Conservation (phyloP, 2,888 invertebrate species). For the Litoditis marina region DNA sequence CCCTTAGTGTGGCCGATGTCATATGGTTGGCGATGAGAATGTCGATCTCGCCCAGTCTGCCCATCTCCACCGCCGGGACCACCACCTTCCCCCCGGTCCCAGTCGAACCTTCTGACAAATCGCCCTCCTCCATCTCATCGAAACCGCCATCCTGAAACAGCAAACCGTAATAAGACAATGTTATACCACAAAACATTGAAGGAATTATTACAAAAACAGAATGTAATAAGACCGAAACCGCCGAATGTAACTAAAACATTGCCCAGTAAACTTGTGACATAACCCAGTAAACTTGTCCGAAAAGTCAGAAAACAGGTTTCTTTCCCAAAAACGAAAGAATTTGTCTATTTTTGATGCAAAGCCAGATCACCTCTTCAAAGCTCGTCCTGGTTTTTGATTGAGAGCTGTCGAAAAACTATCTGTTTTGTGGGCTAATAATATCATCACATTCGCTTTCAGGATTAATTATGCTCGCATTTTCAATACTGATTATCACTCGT, state of each 20-base stretch:
- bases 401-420: background rate
- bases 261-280: too few relatives aligned
- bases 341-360: too few relatives aligned
- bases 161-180: background rate
- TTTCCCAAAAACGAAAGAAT: too few relatives aligned
- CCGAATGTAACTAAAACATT: background rate
- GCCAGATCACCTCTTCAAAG: too few relatives aligned
- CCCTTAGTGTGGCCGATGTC: slow-evolving; percentile 83
- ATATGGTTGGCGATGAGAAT: slow-evolving; percentile 71
- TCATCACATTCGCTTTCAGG: too few relatives aligned
- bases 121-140: slow-evolving; percentile 36
- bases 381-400: too few relatives aligned
- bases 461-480: too few relatives aligned
- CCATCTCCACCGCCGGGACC: slow-evolving; percentile 84
- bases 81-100: slow-evolving; percentile 16
- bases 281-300: too few relatives aligned
- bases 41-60: slow-evolving; percentile 88
- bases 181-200: too few relatives aligned
- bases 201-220: background rate
- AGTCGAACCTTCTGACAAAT: slow-evolving; percentile 19
- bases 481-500: too few relatives aligned
- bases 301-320: too few relatives aligned
- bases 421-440: too few relatives aligned
- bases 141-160: slow-evolving; percentile 51
- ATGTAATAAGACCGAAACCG: background rate